Evolutionary conservation across 2,888 invertebrate genomes (phyloP).

Genomic region (Stegana nigrithorax): DNA sequence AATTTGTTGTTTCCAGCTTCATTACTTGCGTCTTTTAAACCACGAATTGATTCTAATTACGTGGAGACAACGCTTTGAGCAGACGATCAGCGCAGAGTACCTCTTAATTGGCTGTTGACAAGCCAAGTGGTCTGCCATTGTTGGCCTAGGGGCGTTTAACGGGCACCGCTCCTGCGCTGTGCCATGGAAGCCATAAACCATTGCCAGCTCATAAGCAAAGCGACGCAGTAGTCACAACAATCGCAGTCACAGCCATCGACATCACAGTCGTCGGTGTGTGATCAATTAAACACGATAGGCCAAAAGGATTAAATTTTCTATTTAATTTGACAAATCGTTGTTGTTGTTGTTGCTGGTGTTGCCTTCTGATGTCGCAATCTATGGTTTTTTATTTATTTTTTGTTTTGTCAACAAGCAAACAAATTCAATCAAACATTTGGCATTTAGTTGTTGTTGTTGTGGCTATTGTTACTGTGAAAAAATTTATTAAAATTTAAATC

Average conservation of each 20-base stretch:
- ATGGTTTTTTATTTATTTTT: too few species aligned
- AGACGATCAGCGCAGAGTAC: neutral
- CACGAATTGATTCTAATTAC: neutral
- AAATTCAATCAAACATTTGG: conserved; percentile 9
- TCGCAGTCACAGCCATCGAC: neutral
- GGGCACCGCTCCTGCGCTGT: neutral
- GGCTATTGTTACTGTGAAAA: too few species aligned
- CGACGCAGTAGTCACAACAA: neutral
- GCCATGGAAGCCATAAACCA: conserved; percentile 1
- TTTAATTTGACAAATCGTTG: conserved; percentile 18
- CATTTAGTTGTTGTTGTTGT: neutral
- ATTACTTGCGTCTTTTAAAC: neutral
- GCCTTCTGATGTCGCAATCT: conserved; percentile 10
- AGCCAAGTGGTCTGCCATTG: neutral
- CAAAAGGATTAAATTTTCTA: conserved; percentile 18
- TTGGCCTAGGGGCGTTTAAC: too few species aligned
- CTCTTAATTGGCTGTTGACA: neutral
- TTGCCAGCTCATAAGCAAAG: conserved; percentile 1
- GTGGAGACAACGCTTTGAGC: neutral
- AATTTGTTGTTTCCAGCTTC: too few species aligned
- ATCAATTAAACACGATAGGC: conserved; percentile 18
- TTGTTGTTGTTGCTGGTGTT: too few species aligned
- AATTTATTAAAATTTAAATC: conserved; percentile 11
- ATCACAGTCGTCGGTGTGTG: conserved; percentile 3
- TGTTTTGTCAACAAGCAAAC: neutral